Base-by-base conservation (phyloP, 2,797 vertebrate species). In the Labeo calbasu region DNA sequence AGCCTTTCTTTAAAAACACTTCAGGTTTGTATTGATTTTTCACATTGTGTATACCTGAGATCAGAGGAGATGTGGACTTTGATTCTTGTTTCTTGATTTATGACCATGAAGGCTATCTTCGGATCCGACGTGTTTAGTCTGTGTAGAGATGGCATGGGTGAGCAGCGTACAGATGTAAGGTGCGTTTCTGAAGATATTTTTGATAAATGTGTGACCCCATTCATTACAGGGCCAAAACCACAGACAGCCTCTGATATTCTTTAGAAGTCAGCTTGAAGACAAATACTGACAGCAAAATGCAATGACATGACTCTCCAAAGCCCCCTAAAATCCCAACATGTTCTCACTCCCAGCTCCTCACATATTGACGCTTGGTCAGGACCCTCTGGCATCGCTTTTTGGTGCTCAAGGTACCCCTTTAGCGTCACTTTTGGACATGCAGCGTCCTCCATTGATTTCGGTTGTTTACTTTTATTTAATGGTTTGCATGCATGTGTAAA, bases 1-100 rank as follows among this genome's bases (percentile, higher is more conserved):
- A 50, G 48, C 48, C 25, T 2, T 32, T 32, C 15, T 51, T 32
- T 19, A 51, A 28, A 72, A 51, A 19, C 71, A 51, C 48, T 73
- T 12, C 70, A 73, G 70, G 51, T n/a, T 76, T 76, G 19, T 76
- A 57, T 55, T 57, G 72, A 53, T 75, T 36, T 73, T 53, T 53
- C 10, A 2, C 17, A 15, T 55, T n/a, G 17, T 53, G 17, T 75
- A 13, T 7, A 36, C 17, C 72, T 32, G 40, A 48, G 48, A 50
- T 72, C 46, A 72, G 70, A 48, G 3, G 43, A 51, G n/a, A 28
- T 72, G 70, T 51, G n/a, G n/a, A 71, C 23, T 72, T 72, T 72
- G 46, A 72, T 50, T 40, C 51, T 70, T 70, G 68, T 70, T 70
- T 46, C 40, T 14, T 76, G 73, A 40, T 76, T 15, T 40, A 51